A percentile compares a stretch with the other conserved stretches of the same genome.
Conservation (phyloP, 2,797 vertebrate species). For the Cynopterus sphinx region DNA sequence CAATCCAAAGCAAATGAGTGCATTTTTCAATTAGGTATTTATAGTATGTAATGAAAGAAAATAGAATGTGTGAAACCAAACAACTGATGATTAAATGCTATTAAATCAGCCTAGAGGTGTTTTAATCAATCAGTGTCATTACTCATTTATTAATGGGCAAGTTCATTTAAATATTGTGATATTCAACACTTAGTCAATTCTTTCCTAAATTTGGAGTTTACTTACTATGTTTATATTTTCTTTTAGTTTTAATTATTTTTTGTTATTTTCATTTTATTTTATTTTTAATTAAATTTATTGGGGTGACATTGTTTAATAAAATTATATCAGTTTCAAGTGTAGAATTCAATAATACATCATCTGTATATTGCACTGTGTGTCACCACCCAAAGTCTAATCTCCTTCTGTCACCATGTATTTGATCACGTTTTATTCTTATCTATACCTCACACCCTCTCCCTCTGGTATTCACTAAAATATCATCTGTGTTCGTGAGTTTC, state of each 20-base stretch:
- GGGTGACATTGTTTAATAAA: no score
- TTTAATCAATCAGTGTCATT: background rate
- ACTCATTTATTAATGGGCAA: background rate
- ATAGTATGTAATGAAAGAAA: background rate
- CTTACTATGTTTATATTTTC: background rate
- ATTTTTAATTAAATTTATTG: no score
- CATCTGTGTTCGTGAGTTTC: no score
- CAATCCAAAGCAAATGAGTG: background rate
- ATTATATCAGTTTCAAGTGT: no score
- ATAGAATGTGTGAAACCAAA: background rate
- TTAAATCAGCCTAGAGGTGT: background rate
- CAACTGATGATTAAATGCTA: background rate
- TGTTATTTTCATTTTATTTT: background rate
- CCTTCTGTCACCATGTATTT: no score
- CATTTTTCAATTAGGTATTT: background rate
- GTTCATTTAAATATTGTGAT: background rate
- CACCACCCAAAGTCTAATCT: no score
- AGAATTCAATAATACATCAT: no score
- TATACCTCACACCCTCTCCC: no score
- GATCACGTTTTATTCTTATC: no score
- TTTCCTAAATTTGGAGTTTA: background rate
- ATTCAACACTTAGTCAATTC: background rate
- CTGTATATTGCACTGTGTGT: no score
- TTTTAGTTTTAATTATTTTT: background rate
- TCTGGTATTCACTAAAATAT: no score